These are phyloP conservation scores for Phalacrocorax carbo DNA, from an alignment of 2,113 vertebrate species.

Conservation along the genomic window DNA sequence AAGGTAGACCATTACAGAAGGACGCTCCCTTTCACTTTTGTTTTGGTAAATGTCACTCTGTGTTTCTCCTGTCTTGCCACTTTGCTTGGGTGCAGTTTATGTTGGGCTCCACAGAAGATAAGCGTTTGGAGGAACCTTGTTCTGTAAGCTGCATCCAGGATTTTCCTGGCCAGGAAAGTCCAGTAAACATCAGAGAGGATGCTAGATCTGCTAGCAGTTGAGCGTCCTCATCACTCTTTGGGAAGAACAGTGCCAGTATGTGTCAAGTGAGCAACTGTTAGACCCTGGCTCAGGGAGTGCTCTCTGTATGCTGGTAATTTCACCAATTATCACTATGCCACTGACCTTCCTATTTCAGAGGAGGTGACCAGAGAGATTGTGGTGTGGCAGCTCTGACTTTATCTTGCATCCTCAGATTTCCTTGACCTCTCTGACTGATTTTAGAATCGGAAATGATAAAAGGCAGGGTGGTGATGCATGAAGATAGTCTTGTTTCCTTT, in stretches of 20 bases:
- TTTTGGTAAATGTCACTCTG: background rate
- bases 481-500: background rate
- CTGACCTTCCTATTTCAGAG: background rate
- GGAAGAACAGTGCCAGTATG: background rate
- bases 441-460: background rate
- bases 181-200: background rate
- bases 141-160: background rate
- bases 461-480: background rate
- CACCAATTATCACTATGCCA: conserved; percentile 31
- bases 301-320: conserved; percentile 20
- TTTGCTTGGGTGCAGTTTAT: background rate
- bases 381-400: background rate
- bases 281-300: background rate
- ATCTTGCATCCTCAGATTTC: conserved; percentile 26
- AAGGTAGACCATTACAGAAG: background rate
- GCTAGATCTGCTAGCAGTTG: background rate
- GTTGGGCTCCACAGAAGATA: background rate
- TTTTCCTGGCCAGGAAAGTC: background rate
- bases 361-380: background rate
- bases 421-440: background rate
- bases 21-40: background rate
- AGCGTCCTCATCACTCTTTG: background rate
- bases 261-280: background rate
- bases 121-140: background rate
- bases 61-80: background rate